These are phyloP conservation scores for Lasioglossum pauxillum DNA, from an alignment of 2,888 invertebrate genomes.

Conservation along the genomic window DNA sequence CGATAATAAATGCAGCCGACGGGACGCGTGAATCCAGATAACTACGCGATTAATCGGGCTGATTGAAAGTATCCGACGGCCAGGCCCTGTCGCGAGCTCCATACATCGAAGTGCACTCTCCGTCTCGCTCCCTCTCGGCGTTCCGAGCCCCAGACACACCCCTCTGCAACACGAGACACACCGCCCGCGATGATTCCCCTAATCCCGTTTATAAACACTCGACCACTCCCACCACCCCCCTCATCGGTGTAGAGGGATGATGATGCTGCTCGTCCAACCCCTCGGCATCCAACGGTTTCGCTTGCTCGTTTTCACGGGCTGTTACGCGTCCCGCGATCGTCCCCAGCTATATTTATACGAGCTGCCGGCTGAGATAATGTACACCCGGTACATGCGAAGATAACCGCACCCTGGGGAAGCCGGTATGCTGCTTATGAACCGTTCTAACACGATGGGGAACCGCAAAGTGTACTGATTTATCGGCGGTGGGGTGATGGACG, in stretches of 20 bases:
- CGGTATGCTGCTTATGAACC: conserved; percentile 77
- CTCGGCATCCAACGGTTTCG: conserved; percentile 40
- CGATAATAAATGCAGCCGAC: conserved; percentile 50
- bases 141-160: conserved; percentile 42
- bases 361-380: conserved; percentile 77
- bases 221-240: conserved; percentile 78
- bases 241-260: conserved; percentile 48
- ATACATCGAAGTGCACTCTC: conserved; percentile 37
- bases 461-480: conserved; percentile 83
- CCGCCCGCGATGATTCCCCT: conserved; percentile 75
- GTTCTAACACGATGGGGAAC: conserved; percentile 82
- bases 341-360: conserved; percentile 75
- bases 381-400: conserved; percentile 82
- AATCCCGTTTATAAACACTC: conserved; percentile 80
- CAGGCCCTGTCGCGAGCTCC: conserved; percentile 27
- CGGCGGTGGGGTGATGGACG: conserved; percentile 81
- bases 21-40: conserved; percentile 60
- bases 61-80: conserved; percentile 71
- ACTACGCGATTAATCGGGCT: conserved; percentile 70
- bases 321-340: conserved; percentile 46
- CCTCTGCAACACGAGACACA: conserved; percentile 49
- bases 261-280: conserved; percentile 47
- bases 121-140: background rate
- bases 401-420: conserved; percentile 82
- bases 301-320: conserved; percentile 58